Base-by-base conservation (phyloP, 23 tunicate genomes). In the Halocynthia roretzi region DNA sequence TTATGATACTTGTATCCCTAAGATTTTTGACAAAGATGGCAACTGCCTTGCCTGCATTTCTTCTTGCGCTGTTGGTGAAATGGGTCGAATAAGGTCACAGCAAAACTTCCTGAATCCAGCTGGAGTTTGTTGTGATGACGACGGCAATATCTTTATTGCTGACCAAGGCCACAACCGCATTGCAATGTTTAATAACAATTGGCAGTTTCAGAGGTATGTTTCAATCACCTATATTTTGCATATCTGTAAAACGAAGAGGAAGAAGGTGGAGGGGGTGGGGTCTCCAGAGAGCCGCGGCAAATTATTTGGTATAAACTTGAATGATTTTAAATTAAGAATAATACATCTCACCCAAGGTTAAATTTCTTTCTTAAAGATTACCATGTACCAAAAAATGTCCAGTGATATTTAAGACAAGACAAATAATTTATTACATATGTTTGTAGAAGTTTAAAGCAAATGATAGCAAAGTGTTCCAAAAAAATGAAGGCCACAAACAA, bases 121-220 rank as follows among this genome's bases (percentile, higher is more conserved):
- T 61, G 86, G 86, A 18, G 87, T 83, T n/a, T 70, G 77, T 50
- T 76, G 75, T 55, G 87, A 83, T 54, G 70, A 17, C 9, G 74
- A 57, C 7, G 81, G 87, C 6, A 83, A 83, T 51, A 63, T 83
- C 20, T 83, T 83, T 56, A 76, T 83, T 17, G 81, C 87, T 48
- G 87, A 83, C 60, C 81, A 83, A 51, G 87, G 87, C 19, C 61
- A 67, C 7, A 60, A 83, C 69, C 75, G 87, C 6, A 79, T 83
- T 60, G 87, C 80, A 17, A 83, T 76, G 87, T 83, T 83, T 61
- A 67, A 83, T 70, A 76, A 57, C 69, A 83, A 83, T 69, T 83
- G 87, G 87, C 76, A 83, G 44, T 83, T 83, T 76, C 70, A 76
- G 76, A 83, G 57, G 80, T 75, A 44, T 20, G 66, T 50, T 8